Base-by-base conservation (phyloP, 2,888 invertebrate genomes). In the Amiota communis region DNA sequence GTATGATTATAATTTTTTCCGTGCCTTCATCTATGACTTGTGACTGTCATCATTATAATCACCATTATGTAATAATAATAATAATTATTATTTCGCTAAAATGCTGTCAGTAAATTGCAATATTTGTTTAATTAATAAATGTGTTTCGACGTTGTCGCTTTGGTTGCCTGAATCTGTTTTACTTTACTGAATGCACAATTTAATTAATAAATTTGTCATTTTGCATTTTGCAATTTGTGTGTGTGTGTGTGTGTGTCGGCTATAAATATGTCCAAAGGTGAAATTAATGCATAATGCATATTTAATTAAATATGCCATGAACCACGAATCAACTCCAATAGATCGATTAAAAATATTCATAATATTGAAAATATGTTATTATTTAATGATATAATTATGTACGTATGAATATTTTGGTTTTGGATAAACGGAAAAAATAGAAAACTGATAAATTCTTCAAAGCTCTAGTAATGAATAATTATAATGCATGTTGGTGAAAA, bases 161-260 rank as follows among this genome's bases (percentile, higher is more conserved):
- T 59, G 36, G 2, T 36, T 36, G 36, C 36, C 36, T 6, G 36
- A 36, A 36, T 59, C 59, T 59, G 10, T 20, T 17, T 59, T 48
- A 48, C 47, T 49, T 1, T 36, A 15, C n/a, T 23, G 48, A 48
- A n/a, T 48, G 47, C n/a, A 17, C 48, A 17, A 65, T 65, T 65
- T 65, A 65, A 65, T 65, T 65, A 65, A 65, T 65, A 17, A 65
- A 65, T 65, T 65, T 65, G 65, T 65, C 65, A 65, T 65, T 65
- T 65, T 17, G 20, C 59, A 20, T 48, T 65, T 65, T 65, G 48
- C 65, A 47, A 59, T 36, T 36, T 36, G 36, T 6, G 6, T 23
- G 23, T 23, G n/a, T n/a, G n/a, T n/a, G 3, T 23, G 1, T 23
- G 23, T 23, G 23, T 36, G 36, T 2, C 8, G 1, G 6, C 6